Evolutionary conservation across 2,113 vertebrate genomes (phyloP).

Genomic region (Caretta caretta): DNA sequence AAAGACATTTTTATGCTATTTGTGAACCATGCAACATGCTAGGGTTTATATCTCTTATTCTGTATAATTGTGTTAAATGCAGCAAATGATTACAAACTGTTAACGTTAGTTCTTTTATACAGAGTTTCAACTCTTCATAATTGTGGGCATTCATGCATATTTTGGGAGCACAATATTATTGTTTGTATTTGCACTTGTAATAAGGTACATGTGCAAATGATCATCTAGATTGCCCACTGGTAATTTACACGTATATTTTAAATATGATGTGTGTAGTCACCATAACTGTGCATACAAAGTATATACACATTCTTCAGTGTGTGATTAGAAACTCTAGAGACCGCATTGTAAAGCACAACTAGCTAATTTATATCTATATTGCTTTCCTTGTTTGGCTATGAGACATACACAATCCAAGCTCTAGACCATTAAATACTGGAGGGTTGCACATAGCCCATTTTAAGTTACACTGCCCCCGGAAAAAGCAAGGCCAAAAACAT

Average conservation of each 20-base stretch:
- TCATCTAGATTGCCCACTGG: neutral
- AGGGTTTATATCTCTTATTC: neutral
- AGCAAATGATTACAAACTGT: neutral
- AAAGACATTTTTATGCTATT: conserved; percentile 29
- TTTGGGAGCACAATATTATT: neutral
- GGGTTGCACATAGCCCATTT: neutral
- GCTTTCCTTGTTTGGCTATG: neutral
- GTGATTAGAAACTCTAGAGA: accelerated
- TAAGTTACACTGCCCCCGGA: neutral
- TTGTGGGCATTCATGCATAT: neutral
- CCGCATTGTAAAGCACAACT: neutral
- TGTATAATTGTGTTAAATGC: neutral
- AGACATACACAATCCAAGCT: neutral
- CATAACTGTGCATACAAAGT: neutral
- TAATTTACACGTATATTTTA: neutral
- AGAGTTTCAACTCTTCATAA: neutral
- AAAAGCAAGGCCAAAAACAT: neutral
- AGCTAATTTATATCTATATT: neutral
- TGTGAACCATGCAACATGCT: neutral
- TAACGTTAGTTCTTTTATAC: neutral
- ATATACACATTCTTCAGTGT: accelerated
- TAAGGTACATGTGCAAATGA: neutral
- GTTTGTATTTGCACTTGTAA: accelerated
- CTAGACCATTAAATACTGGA: neutral
- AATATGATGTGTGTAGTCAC: accelerated